A percentile compares a stretch with the other conserved stretches of the same genome.
Conservation (phyloP, 1,140 invertebrate genomes). For the Chymomyza costata region DNA sequence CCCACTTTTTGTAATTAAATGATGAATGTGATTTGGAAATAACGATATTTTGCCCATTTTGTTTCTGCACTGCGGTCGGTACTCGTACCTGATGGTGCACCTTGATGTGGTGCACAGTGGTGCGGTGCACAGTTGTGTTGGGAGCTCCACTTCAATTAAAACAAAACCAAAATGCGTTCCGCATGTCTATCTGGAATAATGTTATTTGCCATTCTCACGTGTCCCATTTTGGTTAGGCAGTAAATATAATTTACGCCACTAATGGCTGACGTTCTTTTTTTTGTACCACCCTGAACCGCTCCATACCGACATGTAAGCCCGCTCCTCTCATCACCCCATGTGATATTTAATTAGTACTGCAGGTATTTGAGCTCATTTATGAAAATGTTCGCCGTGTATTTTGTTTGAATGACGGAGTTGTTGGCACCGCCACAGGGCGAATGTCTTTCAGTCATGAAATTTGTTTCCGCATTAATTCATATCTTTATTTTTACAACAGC, state of each 20-base stretch:
- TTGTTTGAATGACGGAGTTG: background rate
- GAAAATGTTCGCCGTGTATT: background rate
- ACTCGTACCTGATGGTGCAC: background rate
- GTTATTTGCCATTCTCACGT: constrained; percentile 10
- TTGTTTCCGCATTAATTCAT: background rate
- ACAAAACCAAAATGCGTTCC: constrained; percentile 1
- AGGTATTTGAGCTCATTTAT: constrained; percentile 7
- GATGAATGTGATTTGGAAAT: background rate
- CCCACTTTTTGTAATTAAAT: too few species aligned
- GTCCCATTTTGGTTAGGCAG: constrained; percentile 4
- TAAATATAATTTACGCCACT: constrained; percentile 16
- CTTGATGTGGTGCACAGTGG: too few species aligned
- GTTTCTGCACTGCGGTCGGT: constrained; percentile 8
- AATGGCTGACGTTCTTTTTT: constrained; percentile 9
- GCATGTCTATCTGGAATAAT: constrained; percentile 13
- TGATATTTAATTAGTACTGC: constrained; percentile 15
- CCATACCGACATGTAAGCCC: too few species aligned
- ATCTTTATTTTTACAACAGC: too few species aligned
- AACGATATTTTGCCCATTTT: background rate
- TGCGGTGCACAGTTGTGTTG: background rate
- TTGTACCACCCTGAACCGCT: background rate
- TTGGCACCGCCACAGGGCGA: constrained; percentile 1
- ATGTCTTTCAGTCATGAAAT: constrained; percentile 12
- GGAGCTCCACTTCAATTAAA: constrained; percentile 8
- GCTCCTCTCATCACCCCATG: background rate